Evolutionary conservation across 2,888 invertebrate genomes (phyloP).

Genomic region (Heteromyza rotundicornis): DNA sequence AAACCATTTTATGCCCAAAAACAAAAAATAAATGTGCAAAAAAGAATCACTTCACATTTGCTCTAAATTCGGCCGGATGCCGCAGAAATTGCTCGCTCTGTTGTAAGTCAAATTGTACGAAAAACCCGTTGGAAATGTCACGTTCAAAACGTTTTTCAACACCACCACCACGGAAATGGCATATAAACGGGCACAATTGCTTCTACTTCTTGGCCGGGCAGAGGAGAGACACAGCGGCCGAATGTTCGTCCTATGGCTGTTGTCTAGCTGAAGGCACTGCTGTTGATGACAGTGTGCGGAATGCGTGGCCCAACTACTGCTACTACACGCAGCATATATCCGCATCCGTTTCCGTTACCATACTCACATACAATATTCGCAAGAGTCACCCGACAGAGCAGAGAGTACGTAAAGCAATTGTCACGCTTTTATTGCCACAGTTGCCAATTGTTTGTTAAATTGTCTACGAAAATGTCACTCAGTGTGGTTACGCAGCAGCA

Average conservation of each 20-base stretch:
- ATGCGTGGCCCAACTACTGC: not conserved
- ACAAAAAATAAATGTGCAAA: too few relatives aligned
- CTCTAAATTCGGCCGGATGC: too few relatives aligned
- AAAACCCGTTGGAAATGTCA: too few relatives aligned
- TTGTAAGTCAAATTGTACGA: too few relatives aligned
- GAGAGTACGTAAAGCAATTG: conserved; percentile 35
- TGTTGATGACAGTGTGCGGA: too few relatives aligned
- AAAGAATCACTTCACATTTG: too few relatives aligned
- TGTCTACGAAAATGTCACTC: conserved; percentile 48
- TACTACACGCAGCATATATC: not conserved
- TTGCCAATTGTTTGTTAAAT: conserved; percentile 56
- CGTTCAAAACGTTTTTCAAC: too few relatives aligned
- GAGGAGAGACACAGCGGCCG: not conserved
- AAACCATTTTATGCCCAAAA: too few relatives aligned
- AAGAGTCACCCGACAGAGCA: conserved; percentile 23
- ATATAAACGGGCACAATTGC: not conserved
- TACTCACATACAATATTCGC: conserved; percentile 41
- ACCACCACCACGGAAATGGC: not conserved
- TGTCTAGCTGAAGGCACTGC: too few relatives aligned
- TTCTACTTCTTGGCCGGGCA: not conserved
- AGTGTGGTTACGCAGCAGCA: not conserved
- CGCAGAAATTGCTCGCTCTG: too few relatives aligned
- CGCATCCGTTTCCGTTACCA: conserved; percentile 9
- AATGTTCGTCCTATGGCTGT: too few relatives aligned
- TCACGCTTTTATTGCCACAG: conserved; percentile 53